These are phyloP conservation scores for Ophion obscuratus DNA, from an alignment of 2,888 invertebrate genomes.

Conservation along the genomic window DNA sequence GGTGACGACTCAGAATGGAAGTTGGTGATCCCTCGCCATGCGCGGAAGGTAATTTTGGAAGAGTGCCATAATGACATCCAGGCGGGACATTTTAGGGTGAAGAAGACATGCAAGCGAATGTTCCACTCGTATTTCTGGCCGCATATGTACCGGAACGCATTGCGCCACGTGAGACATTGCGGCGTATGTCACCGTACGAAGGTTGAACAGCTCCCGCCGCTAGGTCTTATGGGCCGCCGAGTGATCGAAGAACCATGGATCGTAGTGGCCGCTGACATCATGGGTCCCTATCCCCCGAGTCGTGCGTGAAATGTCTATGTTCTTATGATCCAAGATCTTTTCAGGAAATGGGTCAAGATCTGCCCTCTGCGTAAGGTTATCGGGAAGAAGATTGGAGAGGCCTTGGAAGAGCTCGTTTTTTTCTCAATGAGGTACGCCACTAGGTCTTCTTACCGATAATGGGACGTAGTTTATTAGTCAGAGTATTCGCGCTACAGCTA, in stretches of 20 bases:
- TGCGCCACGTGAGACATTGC: background rate
- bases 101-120: conserved; percentile 49
- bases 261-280: conserved; percentile 68
- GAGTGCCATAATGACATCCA: conserved; percentile 57
- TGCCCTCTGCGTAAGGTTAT: conserved; percentile 61
- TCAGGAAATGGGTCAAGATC: conserved; percentile 65
- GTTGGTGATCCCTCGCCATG: conserved; percentile 61
- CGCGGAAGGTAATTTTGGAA: conserved; percentile 16
- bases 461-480: conserved; percentile 12
- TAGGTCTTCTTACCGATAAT: conserved; percentile 5
- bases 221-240: conserved; percentile 67
- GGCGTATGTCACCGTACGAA: conserved; percentile 65
- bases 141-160: background rate
- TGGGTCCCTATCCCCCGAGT: conserved; percentile 70
- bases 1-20: conserved; percentile 60
- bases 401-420: conserved; percentile 56
- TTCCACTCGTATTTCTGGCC: background rate
- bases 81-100: conserved; percentile 67
- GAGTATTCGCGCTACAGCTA: background rate
- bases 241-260: conserved; percentile 63
- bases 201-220: conserved; percentile 54
- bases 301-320: conserved; percentile 59
- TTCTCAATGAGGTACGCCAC: conserved; percentile 7
- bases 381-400: conserved; percentile 37
- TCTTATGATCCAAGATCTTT: conserved; percentile 40